Evolutionary conservation across 2,888 invertebrate genomes (phyloP), one percentile per base, ranked within the genome.

Genomic region (Ashinkailepas kermadecensis): DNA sequence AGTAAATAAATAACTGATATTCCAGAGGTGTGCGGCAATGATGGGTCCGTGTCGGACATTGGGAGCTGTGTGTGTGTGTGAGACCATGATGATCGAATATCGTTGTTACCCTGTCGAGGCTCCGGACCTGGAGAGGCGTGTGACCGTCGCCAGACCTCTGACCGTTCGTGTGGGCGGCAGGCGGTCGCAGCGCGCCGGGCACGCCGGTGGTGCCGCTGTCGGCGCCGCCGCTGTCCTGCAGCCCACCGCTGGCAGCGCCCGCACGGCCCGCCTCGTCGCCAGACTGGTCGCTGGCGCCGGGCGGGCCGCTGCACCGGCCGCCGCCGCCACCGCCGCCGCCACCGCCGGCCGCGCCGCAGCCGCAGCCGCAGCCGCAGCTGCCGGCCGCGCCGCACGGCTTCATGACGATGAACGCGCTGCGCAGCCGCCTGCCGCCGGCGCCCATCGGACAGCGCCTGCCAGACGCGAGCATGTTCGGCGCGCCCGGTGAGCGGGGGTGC

Each of bases 111-210:
- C 39, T 39, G 39, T 39, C 39, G 39, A 39, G 39, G 39, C 39
- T 4, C 39, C 2, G 1, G 39, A 39, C 39, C 39, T 39, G 2
- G 39, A 39, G 39, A 39, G 39, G 2, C 39, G 39, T 39, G 39
- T 39, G 39, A 39, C 39, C 39, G 39, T 39, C 39, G 39, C 39
- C 39, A 39, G 39, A 39, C 39, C 2, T 39, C 39, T 39, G 39
- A 39, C 39, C 2, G 39, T 3, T 4, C 39, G 39, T 39, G 39
- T 39, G 39, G 39, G 2, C 84, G 59, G 84, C 83, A 81, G 84
- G 85, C 81, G 85, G 85, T 56, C 84, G 85, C 80, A 85, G 85
- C 83, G 85, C 85, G 39, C 86, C 86, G 2, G 79, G 79, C 58
- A 79, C 79, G 23, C 79, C 58, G 13, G 23, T 58, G 59, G 62